Evolutionary conservation across 1,140 invertebrate species (phyloP).

Genomic region (Drosophila bocqueti): DNA sequence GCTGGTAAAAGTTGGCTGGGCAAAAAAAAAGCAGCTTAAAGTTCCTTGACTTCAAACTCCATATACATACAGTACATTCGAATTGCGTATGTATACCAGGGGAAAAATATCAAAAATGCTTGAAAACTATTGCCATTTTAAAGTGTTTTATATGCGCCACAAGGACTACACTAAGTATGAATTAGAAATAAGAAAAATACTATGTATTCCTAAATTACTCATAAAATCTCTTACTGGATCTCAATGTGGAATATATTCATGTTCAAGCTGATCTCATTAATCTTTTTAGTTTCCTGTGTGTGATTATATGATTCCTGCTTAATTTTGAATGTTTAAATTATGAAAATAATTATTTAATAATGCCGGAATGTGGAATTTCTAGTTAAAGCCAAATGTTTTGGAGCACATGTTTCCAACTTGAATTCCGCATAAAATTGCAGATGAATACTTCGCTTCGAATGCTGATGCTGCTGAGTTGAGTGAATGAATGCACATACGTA

Average conservation of each 20-base stretch:
- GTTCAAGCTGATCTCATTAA: background rate
- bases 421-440: slow-evolving; percentile 33
- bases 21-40: slow-evolving; percentile 71
- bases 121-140: background rate
- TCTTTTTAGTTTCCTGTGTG: background rate
- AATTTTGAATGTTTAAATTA: background rate
- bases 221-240: background rate
- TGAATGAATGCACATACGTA: slow-evolving; percentile 35
- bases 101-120: background rate
- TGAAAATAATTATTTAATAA: slow-evolving; percentile 1
- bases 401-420: slow-evolving; percentile 4
- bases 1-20: slow-evolving; percentile 58
- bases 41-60: slow-evolving; percentile 70
- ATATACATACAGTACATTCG: slow-evolving; percentile 18
- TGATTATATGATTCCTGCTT: background rate
- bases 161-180: background rate
- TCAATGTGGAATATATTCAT: background rate
- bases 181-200: background rate
- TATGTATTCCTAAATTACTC: background rate
- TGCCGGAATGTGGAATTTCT: background rate
- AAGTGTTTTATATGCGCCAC: too few relatives aligned
- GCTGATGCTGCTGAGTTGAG: slow-evolving; percentile 13
- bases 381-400: slow-evolving; percentile 16
- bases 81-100: slow-evolving; percentile 5
- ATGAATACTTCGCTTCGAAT: slow-evolving; percentile 12